Conservation (phyloP, 2,888 invertebrate genomes). For the Thymelicus lineola region DNA sequence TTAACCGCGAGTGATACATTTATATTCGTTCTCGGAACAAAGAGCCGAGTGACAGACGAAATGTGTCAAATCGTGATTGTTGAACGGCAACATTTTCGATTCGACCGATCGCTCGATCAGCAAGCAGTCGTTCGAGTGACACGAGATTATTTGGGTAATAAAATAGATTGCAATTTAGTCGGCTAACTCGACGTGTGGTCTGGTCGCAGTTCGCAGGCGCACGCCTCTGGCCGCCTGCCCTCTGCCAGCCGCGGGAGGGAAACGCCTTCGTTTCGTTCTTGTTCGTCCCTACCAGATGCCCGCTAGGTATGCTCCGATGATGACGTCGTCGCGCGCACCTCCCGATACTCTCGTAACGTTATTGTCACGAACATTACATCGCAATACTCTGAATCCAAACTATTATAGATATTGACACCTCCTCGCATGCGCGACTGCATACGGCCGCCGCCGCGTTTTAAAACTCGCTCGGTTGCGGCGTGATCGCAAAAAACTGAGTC, state of each 20-base stretch:
- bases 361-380: constrained; percentile 61
- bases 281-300: constrained; percentile 60
- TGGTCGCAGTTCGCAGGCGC: constrained; percentile 54
- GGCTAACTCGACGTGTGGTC: constrained; percentile 73
- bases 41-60: constrained; percentile 51
- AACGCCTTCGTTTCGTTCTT: constrained; percentile 68
- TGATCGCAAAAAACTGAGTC: constrained; percentile 76
- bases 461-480: constrained; percentile 73
- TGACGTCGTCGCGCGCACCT: constrained; percentile 60
- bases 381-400: constrained; percentile 72
- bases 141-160: constrained; percentile 73
- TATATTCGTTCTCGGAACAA: constrained; percentile 59
- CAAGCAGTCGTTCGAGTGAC: constrained; percentile 62
- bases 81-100: constrained; percentile 57
- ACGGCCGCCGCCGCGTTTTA: constrained; percentile 83
- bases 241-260: constrained; percentile 74
- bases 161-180: constrained; percentile 66
- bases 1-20: constrained; percentile 51
- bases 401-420: constrained; percentile 84
- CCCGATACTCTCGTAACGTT: constrained; percentile 58
- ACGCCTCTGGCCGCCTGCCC: constrained; percentile 73
- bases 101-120: constrained; percentile 58
- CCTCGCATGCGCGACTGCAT: constrained; percentile 84
- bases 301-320: constrained; percentile 61
- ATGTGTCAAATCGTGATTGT: constrained; percentile 56